A percentile compares a stretch with the other conserved stretches of the same genome.
Evolutionary conservation across 2,113 vertebrate species (phyloP).

Genomic region (Pelodiscus sinensis): DNA sequence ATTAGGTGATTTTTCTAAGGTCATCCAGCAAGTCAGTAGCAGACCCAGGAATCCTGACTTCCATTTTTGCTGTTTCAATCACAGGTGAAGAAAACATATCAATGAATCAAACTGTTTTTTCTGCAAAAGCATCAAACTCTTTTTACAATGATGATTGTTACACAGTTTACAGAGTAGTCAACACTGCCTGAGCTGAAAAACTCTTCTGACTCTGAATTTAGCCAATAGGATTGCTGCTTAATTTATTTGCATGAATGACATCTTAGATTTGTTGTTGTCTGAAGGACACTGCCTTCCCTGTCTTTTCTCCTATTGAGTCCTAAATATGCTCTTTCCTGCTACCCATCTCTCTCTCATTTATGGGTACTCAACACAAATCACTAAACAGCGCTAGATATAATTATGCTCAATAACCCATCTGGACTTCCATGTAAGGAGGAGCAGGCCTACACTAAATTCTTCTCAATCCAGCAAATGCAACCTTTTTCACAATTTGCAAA

Average conservation of each 20-base stretch:
- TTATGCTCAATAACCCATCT: background rate
- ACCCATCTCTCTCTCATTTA: background rate
- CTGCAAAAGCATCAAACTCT: background rate
- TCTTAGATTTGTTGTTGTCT: background rate
- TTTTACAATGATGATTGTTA: background rate
- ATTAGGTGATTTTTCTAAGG: background rate
- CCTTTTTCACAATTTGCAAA: background rate
- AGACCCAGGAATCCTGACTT: background rate
- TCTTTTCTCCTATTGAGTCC: background rate
- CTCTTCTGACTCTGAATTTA: background rate
- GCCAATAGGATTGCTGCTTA: background rate
- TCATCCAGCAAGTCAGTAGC: background rate
- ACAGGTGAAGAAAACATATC: background rate
- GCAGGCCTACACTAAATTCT: background rate
- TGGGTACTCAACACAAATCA: background rate
- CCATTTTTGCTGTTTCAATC: background rate
- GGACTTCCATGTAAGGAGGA: background rate
- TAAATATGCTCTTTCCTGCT: background rate
- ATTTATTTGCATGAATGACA: constrained; percentile 18
- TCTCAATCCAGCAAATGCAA: background rate
- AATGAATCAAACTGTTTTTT: background rate
- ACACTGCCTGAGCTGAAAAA: background rate
- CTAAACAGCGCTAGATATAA: background rate
- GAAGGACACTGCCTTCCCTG: background rate
- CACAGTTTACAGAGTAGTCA: accelerated